Conservation (phyloP, 2,888 invertebrate genomes). For the Zygothrica quintamaculata region DNA sequence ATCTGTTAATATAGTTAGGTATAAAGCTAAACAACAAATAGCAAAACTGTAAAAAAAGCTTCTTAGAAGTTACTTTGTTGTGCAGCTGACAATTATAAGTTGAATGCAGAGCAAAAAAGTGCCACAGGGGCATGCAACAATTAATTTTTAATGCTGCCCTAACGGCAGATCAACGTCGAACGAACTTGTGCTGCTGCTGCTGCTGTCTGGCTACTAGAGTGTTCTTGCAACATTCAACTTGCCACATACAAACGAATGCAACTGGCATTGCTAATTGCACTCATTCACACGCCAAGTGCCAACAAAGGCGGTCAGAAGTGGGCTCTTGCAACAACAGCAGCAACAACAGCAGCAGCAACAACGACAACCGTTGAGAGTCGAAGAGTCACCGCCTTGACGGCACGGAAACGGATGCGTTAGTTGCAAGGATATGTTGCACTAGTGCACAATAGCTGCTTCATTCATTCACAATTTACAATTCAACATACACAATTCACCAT, state of each 20-base stretch:
- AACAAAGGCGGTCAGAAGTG: conserved; percentile 66
- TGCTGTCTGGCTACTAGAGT: background rate
- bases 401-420: conserved; percentile 79
- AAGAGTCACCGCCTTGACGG: conserved; percentile 62
- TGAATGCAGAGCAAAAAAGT: conserved; percentile 28
- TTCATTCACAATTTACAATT: conserved; percentile 27
- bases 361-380: conserved; percentile 20
- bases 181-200: conserved; percentile 2
- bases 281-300: conserved; percentile 69
- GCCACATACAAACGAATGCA: conserved; percentile 61
- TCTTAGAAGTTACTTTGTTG: conserved; percentile 1
- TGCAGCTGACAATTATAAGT: conserved; percentile 30
- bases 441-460: conserved; percentile 49
- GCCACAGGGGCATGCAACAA: conserved; percentile 60
- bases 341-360: conserved; percentile 19
- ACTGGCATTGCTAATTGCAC: conserved; percentile 74
- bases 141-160: conserved; percentile 66
- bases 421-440: conserved; percentile 78
- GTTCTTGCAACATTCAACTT: background rate
- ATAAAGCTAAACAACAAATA: too few species aligned
- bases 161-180: conserved; percentile 48
- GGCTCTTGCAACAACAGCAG: conserved; percentile 42
- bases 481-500: conserved; percentile 7
- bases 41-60: background rate
- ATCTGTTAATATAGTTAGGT: too few species aligned